A percentile compares a stretch with the other conserved stretches of the same genome.
Conservation (phyloP, 2,888 invertebrate species). For the Dastarcus helophoroides region DNA sequence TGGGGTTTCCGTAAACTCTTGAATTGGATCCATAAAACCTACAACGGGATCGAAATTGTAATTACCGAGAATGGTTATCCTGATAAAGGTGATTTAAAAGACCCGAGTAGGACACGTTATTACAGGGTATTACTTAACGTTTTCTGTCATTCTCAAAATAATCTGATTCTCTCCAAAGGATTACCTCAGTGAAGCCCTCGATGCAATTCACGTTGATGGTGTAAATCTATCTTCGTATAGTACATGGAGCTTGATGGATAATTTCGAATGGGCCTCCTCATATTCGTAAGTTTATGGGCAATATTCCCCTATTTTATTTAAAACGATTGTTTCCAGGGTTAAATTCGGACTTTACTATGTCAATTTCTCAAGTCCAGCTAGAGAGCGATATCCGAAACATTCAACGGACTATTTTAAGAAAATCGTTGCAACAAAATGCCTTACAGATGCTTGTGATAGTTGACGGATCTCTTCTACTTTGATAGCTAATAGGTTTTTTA, state of each 20-base stretch:
- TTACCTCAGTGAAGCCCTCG: constrained; percentile 15
- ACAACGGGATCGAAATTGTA: constrained; percentile 5
- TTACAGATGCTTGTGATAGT: constrained; percentile 1
- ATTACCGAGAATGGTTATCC: constrained; percentile 10
- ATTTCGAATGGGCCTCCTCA: constrained; percentile 48
- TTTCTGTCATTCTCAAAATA: neutral
- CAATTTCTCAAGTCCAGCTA: constrained; percentile 46
- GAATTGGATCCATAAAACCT: constrained; percentile 6
- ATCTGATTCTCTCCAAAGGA: constrained; percentile 9
- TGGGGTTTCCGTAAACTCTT: constrained; percentile 8
- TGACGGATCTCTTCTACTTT: too few species aligned
- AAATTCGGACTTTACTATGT: constrained; percentile 58
- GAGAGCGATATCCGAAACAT: constrained; percentile 48
- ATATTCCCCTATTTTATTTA: neutral
- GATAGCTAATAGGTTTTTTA: too few species aligned
- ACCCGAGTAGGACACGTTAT: too few species aligned
- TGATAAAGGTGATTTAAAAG: constrained; percentile 5
- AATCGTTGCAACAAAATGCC: constrained; percentile 34
- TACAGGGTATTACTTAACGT: too few species aligned
- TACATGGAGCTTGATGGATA: constrained; percentile 50
- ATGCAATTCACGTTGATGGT: constrained; percentile 28
- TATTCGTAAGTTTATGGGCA: constrained; percentile 32
- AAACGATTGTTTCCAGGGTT: constrained; percentile 37
- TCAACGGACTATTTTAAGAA: constrained; percentile 45
- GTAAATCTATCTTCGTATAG: constrained; percentile 42